Conservation (phyloP, 2,888 invertebrate species). For the Ophion ventricosus region DNA sequence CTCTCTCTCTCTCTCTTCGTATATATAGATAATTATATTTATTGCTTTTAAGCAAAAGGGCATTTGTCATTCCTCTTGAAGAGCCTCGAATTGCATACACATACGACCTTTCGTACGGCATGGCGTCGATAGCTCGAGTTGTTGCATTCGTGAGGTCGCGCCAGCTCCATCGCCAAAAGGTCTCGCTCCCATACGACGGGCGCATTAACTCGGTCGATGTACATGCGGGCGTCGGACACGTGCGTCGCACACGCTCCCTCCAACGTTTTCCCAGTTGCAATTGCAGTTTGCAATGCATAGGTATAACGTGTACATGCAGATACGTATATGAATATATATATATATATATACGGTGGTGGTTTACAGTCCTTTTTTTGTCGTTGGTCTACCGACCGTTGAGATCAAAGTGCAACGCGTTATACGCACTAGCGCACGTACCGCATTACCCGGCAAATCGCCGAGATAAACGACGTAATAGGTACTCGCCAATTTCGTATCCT, state of each 20-base stretch:
- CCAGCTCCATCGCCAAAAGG: constrained; percentile 31
- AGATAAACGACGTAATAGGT: constrained; percentile 31
- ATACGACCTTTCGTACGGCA: constrained; percentile 24
- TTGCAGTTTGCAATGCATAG: constrained; percentile 73
- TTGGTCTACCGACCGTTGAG: constrained; percentile 23
- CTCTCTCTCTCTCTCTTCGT: too few relatives aligned
- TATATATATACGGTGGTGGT: constrained; percentile 18
- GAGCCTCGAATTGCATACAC: not conserved
- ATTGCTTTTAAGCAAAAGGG: not conserved
- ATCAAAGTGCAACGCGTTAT: constrained; percentile 50
- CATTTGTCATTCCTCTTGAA: not conserved
- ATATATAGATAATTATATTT: too few relatives aligned
- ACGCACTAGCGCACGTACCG: constrained; percentile 16
- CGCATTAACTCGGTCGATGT: constrained; percentile 66
- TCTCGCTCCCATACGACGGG: constrained; percentile 28
- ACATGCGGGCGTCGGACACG: constrained; percentile 81
- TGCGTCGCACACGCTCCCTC: constrained; percentile 72
- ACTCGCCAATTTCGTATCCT: not conserved
- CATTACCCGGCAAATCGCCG: constrained; percentile 7
- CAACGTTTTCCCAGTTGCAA: constrained; percentile 52
- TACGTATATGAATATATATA: not conserved
- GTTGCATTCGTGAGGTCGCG: constrained; percentile 18
- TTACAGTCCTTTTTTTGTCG: constrained; percentile 29
- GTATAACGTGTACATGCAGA: not conserved
- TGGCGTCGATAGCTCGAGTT: not conserved